A percentile compares a stretch with the other conserved stretches of the same genome.
phyloP scores from a whole-genome alignment of 35 echinoderm and acorn worm genomes.

The Apostichopus californicus region DNA sequence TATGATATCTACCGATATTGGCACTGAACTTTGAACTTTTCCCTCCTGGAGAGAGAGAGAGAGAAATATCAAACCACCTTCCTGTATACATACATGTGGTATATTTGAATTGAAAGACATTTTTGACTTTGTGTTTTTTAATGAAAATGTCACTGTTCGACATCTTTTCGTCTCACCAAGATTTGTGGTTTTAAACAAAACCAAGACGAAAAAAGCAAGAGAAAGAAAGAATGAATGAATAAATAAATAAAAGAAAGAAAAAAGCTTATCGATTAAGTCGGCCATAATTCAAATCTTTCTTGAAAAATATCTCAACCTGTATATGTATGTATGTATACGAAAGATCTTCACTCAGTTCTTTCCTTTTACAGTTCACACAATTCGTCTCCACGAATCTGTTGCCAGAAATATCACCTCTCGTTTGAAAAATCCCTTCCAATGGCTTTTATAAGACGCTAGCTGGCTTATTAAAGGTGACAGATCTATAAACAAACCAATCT shows the following conservation, averaged over 20 bases:
- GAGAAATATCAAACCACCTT: too few species aligned
- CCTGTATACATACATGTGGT: too few species aligned
- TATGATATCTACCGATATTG: too few species aligned
- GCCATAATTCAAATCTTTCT: not conserved
- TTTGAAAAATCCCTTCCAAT: not conserved
- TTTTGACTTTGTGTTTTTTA: not conserved
- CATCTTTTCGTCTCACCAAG: not conserved
- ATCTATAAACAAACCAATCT: conserved; percentile 52
- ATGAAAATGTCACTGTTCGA: not conserved
- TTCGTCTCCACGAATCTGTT: not conserved
- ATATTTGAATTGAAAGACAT: too few species aligned
- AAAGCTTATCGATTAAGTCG: not conserved
- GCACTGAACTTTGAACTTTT: too few species aligned
- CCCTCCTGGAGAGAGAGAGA: too few species aligned
- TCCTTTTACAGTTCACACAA: not conserved
- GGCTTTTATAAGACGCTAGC: conserved; percentile 27
- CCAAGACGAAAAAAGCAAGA: not conserved
- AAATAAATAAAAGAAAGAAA: not conserved
- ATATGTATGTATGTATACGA: not conserved
- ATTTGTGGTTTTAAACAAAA: not conserved
- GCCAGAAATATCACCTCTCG: not conserved
- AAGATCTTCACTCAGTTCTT: too few species aligned
- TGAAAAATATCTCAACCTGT: not conserved
- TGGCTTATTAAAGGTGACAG: conserved; percentile 42
- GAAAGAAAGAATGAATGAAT: not conserved